phyloP scores from a whole-genome alignment of 1,140 invertebrate genomes.

The Anastrepha ludens region DNA sequence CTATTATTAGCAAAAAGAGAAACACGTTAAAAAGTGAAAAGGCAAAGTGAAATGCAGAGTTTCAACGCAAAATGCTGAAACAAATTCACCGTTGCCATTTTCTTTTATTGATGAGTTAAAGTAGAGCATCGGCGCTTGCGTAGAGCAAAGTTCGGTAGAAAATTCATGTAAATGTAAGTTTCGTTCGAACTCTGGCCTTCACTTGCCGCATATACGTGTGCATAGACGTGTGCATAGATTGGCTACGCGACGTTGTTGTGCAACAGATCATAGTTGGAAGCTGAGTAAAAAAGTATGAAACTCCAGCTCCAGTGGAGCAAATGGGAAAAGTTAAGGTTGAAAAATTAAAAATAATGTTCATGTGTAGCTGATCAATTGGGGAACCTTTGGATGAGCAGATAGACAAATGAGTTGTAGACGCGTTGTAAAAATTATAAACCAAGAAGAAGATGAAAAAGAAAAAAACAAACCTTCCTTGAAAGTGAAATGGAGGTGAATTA shows the following conservation, averaged over 20 bases:
- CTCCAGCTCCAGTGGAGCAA: not conserved
- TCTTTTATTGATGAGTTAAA: not conserved
- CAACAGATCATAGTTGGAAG: not conserved
- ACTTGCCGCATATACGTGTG: not conserved
- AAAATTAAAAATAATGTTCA: not conserved
- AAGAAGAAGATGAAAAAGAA: too few species aligned
- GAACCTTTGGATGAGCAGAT: too few species aligned
- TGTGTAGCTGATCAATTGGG: too few species aligned
- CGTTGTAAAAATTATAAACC: too few species aligned
- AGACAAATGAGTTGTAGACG: too few species aligned
- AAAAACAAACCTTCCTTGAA: too few species aligned
- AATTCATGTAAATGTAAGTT: constrained; percentile 10
- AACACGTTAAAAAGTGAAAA: constrained; percentile 12
- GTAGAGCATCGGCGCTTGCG: not conserved
- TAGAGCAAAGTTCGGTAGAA: not conserved
- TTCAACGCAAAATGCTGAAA: not conserved
- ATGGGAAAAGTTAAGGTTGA: not conserved
- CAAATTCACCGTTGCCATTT: constrained; percentile 8
- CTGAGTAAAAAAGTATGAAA: not conserved
- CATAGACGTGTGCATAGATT: not conserved
- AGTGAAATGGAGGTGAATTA: too few species aligned
- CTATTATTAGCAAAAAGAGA: constrained; percentile 25
- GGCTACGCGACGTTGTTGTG: not conserved
- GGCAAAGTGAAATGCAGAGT: constrained; percentile 26
- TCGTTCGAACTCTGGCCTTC: constrained; percentile 37